phyloP scores from a whole-genome alignment of 2,797 vertebrate species.

The Hydrolagus colliei region DNA sequence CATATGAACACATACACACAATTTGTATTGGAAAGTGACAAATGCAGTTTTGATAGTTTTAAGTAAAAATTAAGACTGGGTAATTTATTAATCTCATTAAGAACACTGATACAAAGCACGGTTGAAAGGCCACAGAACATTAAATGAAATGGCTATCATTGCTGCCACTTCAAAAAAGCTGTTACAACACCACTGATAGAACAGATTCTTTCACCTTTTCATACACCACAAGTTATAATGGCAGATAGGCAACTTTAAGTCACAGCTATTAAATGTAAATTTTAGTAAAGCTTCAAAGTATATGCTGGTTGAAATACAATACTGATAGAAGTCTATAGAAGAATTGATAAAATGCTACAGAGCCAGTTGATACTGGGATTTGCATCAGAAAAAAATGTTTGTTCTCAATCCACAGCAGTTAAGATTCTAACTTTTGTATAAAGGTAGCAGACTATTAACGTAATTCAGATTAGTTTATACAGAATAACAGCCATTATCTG shows the following conservation, averaged over 20 bases:
- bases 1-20: background rate
- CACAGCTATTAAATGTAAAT: conserved; percentile 43
- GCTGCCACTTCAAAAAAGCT: conserved; percentile 64
- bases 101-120: conserved; percentile 96
- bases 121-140: conserved; percentile 87
- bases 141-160: conserved; percentile 66
- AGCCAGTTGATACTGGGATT: conserved; percentile 24
- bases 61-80: conserved; percentile 90
- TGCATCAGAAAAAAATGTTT: conserved; percentile 16
- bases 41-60: conserved; percentile 5
- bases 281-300: conserved; percentile 56
- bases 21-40: background rate
- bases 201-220: conserved; percentile 43
- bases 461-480: conserved; percentile 54
- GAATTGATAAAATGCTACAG: conserved; percentile 28
- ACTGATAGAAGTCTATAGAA: conserved; percentile 23
- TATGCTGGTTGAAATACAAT: conserved; percentile 55
- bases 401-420: conserved; percentile 30
- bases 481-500: conserved; percentile 56
- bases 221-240: conserved; percentile 39
- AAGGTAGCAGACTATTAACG: conserved; percentile 49
- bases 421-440: background rate
- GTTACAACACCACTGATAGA: conserved; percentile 61
- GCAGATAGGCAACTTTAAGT: conserved; percentile 49
- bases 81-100: conserved; percentile 98